Evolutionary conservation across 2,113 vertebrate genomes (phyloP), one percentile per base, ranked within the genome.

Genomic region (Xiphophorus hellerii): DNA sequence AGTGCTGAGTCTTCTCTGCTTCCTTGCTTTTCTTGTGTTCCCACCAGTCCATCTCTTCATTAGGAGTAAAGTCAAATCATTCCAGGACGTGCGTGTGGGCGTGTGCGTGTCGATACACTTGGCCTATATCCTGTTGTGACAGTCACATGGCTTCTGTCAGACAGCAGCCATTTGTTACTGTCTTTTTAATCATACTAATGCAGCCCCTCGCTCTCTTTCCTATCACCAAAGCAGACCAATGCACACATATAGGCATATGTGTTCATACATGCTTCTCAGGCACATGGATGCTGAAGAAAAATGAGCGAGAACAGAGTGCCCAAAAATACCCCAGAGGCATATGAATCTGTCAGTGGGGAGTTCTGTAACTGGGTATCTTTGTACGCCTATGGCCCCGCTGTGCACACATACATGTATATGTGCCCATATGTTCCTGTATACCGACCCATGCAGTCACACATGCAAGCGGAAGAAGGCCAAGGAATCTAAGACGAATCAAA

Each of bases 131-230:
- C 78, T 83, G 80, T 79, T 79, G 66, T 82, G 83, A 85, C 77
- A 70, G 91, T 93, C 91, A 90, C 84, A 87, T 90, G 89, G 85
- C 88, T 90, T 87, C 76, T 58, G 72, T 5, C 80, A 90, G 88
- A 91, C 87, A 78, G 78, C 84, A 92, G 86, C 82, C 90, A 86
- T 93, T 94, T 92, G 89, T 92, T 89, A 92, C 92, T 88, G 91
- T 90, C 88, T 75, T 92, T 94, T 93, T 93, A 93, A 94, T 93
- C 93, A 94, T 89, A 84, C 87, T 90, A 92, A 93, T 93, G 87
- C 90, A 84, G 82, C 69, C 78, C 25, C 74, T 58, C 30, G 15
- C 72, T 69, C 70, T 68, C 48, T 60, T 3, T 66, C 33, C 27
- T 25, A 44, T 66, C 75, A 35, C 28, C 39, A 72, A 63, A 78